Conservation (phyloP, 2,888 invertebrate genomes). For the Scelioninae gen. 1 region DNA sequence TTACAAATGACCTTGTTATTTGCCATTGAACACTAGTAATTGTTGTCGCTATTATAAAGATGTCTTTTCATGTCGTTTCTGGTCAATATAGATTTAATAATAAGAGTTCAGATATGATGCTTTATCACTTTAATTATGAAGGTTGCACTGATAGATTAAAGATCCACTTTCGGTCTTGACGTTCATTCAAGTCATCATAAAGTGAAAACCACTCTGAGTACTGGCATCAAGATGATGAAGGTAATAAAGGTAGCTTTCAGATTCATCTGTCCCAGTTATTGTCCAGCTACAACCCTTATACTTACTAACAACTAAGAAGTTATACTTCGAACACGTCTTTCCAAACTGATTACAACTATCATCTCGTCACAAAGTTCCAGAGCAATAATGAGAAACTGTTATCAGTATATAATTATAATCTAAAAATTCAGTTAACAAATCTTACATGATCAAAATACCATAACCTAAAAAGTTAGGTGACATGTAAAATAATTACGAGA, state of each 20-base stretch:
- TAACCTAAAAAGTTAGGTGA: too few relatives aligned
- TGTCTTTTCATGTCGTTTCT: too few relatives aligned
- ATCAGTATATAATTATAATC: too few relatives aligned
- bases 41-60: too few relatives aligned
- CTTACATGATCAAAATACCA: too few relatives aligned
- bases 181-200: slow-evolving; percentile 52
- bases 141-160: slow-evolving; percentile 10
- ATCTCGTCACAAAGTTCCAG: background rate
- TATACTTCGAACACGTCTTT: slow-evolving; percentile 23
- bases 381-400: background rate
- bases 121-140: slow-evolving; percentile 48
- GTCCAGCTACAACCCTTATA: slow-evolving; percentile 38
- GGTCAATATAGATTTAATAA: too few relatives aligned
- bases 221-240: slow-evolving; percentile 46
- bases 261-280: slow-evolving; percentile 54
- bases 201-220: slow-evolving; percentile 46
- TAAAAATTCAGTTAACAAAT: too few relatives aligned
- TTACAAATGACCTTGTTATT: too few relatives aligned
- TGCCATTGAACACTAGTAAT: too few relatives aligned
- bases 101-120: background rate
- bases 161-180: slow-evolving; percentile 31
- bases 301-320: slow-evolving; percentile 36
- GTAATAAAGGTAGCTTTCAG: slow-evolving; percentile 55
- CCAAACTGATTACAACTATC: slow-evolving; percentile 1
- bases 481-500: too few relatives aligned